A percentile compares a stretch with the other conserved stretches of the same genome.
phyloP scores from a whole-genome alignment of 2,113 vertebrate species.

The Hippoglossus stenolepis region DNA sequence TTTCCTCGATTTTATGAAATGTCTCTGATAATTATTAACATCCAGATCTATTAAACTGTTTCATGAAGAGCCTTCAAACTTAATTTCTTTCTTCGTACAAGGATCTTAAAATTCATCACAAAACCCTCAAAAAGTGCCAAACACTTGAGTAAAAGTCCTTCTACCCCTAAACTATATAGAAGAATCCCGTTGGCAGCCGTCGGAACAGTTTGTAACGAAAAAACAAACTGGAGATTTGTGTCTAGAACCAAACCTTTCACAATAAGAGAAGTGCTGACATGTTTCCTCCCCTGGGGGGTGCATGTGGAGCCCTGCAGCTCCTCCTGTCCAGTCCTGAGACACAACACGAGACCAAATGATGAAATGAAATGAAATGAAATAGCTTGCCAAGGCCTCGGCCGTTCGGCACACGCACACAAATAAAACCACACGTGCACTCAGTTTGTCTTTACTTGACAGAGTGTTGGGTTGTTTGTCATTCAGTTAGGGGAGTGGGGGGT shows the following conservation, averaged over 20 bases:
- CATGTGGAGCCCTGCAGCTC: constrained; percentile 32
- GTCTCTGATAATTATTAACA: not conserved
- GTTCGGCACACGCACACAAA: constrained; percentile 13
- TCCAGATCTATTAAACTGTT: not conserved
- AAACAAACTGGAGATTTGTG: not conserved
- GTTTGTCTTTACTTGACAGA: constrained; percentile 17
- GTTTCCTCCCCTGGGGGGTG: constrained; percentile 22
- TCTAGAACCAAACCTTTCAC: constrained; percentile 4
- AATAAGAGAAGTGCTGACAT: constrained; percentile 31
- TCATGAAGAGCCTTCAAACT: not conserved
- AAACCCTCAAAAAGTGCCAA: not conserved
- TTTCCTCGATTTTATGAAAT: not conserved
- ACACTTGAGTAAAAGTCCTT: not conserved
- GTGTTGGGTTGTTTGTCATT: constrained; percentile 22
- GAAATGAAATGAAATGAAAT: constrained; percentile 81
- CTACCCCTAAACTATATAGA: not conserved
- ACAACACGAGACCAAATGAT: constrained; percentile 70
- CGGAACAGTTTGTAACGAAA: not conserved
- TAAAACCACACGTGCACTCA: constrained; percentile 1
- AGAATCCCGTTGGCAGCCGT: not conserved
- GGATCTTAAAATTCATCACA: not conserved
- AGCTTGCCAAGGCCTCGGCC: constrained; percentile 12
- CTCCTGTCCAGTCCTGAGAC: constrained; percentile 61
- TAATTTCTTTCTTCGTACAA: not conserved
- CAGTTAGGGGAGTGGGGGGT: not conserved